Evolutionary conservation across 1,140 invertebrate genomes (phyloP).

Genomic region (Polypedilum vanderplanki): DNA sequence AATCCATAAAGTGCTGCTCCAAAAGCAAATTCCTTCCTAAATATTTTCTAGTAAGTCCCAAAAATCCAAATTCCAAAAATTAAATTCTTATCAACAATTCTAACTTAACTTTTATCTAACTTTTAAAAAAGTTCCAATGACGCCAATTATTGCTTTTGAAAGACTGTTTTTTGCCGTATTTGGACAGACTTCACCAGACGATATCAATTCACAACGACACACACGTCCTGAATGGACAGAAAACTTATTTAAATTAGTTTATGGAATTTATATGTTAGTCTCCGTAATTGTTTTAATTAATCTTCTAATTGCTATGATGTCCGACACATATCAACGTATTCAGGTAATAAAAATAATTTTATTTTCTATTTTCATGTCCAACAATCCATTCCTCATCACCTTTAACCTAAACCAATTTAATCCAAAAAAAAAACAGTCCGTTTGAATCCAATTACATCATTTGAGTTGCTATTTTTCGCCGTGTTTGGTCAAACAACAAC

Average conservation of each 20-base stretch:
- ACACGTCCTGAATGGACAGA: constrained; percentile 65
- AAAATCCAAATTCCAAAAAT: neutral
- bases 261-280: constrained; percentile 95
- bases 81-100: neutral
- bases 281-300: constrained; percentile 97
- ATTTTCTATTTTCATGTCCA: constrained; percentile 4
- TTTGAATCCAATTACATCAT: constrained; percentile 81
- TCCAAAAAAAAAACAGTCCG: constrained; percentile 54
- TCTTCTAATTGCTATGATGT: constrained; percentile 99
- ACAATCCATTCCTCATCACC: constrained; percentile 32
- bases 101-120: neutral
- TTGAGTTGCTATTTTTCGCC: constrained; percentile 97
- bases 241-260: constrained; percentile 76
- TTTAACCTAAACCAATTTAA: neutral
- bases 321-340: constrained; percentile 97
- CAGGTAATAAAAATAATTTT: constrained; percentile 54
- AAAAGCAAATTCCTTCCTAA: neutral
- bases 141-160: constrained; percentile 86
- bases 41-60: neutral
- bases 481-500: constrained; percentile 96
- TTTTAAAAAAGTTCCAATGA: constrained; percentile 60
- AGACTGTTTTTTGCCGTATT: constrained; percentile 97
- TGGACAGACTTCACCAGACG: constrained; percentile 86
- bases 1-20: neutral
- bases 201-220: constrained; percentile 63